A percentile compares a stretch with the other conserved stretches of the same genome.
These are phyloP conservation scores for Laticauda colubrina DNA, from an alignment of 2,113 vertebrate genomes.

Conservation along the genomic window DNA sequence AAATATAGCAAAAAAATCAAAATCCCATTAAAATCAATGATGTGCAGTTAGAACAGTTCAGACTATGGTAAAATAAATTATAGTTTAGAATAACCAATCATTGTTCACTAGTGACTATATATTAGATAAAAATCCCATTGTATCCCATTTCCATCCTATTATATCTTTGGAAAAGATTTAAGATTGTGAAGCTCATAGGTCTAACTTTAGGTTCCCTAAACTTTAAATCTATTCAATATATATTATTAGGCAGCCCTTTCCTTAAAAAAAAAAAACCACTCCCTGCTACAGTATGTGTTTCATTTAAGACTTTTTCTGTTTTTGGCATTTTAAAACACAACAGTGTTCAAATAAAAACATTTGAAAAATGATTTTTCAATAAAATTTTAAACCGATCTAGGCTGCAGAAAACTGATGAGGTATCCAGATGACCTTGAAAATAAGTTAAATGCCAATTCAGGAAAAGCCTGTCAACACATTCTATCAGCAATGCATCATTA, in stretches of 20 bases:
- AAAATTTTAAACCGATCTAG: not conserved
- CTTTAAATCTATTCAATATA: not conserved
- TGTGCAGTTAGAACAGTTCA: not conserved
- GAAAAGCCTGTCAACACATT: not conserved
- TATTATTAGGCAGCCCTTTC: not conserved
- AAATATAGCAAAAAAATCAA: not conserved
- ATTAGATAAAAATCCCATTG: not conserved
- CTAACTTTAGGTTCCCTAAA: not conserved
- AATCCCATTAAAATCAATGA: not conserved
- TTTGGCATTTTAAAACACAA: not conserved
- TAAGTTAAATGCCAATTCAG: not conserved
- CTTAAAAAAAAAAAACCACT: not conserved
- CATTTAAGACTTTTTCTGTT: not conserved
- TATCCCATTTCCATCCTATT: not conserved
- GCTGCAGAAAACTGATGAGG: rapidly evolving
- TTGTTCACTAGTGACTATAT: not conserved
- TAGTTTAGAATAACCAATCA: not conserved
- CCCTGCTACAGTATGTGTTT: not conserved
- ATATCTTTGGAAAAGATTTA: not conserved
- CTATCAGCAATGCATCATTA: not conserved
- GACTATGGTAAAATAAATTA: not conserved
- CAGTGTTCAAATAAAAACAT: not conserved
- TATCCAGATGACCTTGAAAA: not conserved
- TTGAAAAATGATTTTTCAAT: not conserved
- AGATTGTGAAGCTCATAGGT: not conserved